Evolutionary conservation across 2,113 vertebrate genomes (phyloP).

Genomic region (Pavo muticus): DNA sequence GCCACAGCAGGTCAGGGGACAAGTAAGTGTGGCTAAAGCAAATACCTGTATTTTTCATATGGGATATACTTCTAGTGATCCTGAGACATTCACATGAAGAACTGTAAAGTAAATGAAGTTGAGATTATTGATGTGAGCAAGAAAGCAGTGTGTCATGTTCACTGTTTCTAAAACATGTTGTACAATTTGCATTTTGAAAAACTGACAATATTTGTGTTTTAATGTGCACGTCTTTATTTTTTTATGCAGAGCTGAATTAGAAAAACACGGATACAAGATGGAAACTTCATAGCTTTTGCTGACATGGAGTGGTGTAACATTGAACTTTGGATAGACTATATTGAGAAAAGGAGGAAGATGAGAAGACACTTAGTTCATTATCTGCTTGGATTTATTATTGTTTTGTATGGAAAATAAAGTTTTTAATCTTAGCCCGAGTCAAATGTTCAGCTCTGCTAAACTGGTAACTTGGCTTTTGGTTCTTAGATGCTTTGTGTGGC

Average conservation of each 20-base stretch:
- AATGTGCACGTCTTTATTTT: conserved; percentile 29
- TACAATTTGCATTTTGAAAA: background rate
- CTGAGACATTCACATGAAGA: background rate
- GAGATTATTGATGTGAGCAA: background rate
- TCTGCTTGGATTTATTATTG: conserved; percentile 63
- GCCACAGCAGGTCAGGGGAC: background rate
- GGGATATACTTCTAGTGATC: background rate
- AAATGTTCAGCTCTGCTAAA: conserved; percentile 4
- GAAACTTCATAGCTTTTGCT: conserved; percentile 90
- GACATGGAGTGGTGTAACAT: conserved; percentile 27
- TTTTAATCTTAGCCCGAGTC: conserved; percentile 44
- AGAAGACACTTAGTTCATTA: conserved; percentile 29
- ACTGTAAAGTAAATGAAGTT: background rate
- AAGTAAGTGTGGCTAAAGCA: background rate
- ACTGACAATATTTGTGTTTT: background rate
- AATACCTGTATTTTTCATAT: background rate
- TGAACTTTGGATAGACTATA: conserved; percentile 67
- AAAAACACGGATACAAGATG: conserved; percentile 99
- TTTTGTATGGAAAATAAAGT: conserved; percentile 77
- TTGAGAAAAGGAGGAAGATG: conserved; percentile 9
- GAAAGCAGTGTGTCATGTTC: background rate
- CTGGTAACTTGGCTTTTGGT: background rate
- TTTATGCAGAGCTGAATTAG: conserved; percentile 91
- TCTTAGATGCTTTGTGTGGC: background rate
- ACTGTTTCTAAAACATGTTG: background rate